Conservation (phyloP, 2,113 vertebrate genomes). For the Cyanoramphus novaezelandiae region DNA sequence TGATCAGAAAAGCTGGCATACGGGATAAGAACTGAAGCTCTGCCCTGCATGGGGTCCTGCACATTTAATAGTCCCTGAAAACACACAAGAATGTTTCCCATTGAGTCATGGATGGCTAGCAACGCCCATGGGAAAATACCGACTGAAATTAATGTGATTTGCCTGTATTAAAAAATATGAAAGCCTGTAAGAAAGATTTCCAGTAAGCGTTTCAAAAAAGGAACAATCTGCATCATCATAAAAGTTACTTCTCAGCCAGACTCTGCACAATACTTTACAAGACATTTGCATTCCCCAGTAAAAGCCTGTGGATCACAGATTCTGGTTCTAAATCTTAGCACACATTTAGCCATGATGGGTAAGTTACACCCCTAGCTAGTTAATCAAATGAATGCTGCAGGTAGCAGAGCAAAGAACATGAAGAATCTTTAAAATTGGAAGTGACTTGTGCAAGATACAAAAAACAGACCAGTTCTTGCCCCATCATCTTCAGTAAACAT, state of each 20-base stretch:
- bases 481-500: background rate
- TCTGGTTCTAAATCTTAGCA: background rate
- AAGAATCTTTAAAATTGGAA: background rate
- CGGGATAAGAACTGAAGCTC: background rate
- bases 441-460: background rate
- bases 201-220: background rate
- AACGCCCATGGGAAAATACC: background rate
- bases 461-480: background rate
- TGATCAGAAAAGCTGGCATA: background rate
- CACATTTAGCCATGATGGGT: background rate
- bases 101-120: background rate
- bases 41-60: background rate
- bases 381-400: background rate
- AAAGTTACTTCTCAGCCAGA: background rate
- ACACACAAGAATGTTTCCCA: background rate
- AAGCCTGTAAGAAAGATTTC: background rate
- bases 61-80: background rate
- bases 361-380: background rate
- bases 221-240: background rate
- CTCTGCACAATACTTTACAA: background rate
- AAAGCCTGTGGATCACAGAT: background rate
- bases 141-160: background rate
- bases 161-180: background rate
- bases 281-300: background rate
- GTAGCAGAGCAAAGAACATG: background rate